Conservation (phyloP, 2,113 vertebrate species). For the Phylloscopus whistleri region DNA sequence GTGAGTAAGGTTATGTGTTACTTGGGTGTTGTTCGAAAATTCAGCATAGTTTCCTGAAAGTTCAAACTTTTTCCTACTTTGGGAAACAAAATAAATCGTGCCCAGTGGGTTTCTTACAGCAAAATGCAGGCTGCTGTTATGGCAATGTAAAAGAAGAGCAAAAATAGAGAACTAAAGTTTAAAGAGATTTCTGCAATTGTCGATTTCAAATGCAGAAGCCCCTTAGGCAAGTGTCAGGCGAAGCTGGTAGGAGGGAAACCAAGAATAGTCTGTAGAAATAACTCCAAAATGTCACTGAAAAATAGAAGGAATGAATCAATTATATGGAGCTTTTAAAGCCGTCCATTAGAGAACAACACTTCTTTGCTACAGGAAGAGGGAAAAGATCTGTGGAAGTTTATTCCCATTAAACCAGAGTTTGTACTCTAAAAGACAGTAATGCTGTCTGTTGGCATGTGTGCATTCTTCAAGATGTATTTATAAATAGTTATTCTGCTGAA, state of each 20-base stretch:
- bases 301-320: slow-evolving; percentile 11
- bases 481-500: background rate
- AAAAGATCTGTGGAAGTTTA: background rate
- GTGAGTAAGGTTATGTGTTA: background rate
- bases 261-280: slow-evolving; percentile 31
- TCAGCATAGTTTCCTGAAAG: background rate
- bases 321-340: background rate
- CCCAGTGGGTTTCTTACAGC: slow-evolving; percentile 28
- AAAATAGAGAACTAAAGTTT: slow-evolving; percentile 37
- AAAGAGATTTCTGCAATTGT: slow-evolving; percentile 30
- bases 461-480: background rate
- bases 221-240: slow-evolving; percentile 10
- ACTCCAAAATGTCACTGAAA: slow-evolving; percentile 15
- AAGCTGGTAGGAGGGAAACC: slow-evolving; percentile 24
- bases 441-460: background rate
- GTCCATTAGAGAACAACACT: background rate
- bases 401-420: background rate
- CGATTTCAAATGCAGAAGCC: slow-evolving; percentile 11
- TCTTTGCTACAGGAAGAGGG: background rate
- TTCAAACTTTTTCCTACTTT: slow-evolving; percentile 2
- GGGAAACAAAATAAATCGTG: background rate
- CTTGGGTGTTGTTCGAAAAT: background rate
- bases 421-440: background rate
- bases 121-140: slow-evolving; percentile 15
- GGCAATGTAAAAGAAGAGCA: background rate